Percentiles rank a stretch among this genome's conserved stretches.
These are phyloP conservation scores for Drosophila mauritiana DNA, from an alignment of 1,140 invertebrate genomes.

Conservation along the genomic window DNA sequence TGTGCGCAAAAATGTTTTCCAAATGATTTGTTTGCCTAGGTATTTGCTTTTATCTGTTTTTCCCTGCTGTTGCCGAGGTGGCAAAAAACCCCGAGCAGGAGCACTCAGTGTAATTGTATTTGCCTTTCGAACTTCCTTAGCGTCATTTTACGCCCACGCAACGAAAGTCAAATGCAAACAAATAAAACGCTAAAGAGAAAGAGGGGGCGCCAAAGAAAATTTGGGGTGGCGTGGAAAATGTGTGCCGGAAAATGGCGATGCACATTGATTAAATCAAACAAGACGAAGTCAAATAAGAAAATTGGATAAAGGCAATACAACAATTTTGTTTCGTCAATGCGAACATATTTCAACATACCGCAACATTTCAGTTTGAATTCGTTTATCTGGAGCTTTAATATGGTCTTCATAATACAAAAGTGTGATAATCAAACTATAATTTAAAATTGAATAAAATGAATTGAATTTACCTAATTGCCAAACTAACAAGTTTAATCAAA, in stretches of 20 bases:
- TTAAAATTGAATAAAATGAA: neutral
- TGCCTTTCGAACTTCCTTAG: constrained; percentile 74
- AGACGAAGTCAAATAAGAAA: constrained; percentile 65
- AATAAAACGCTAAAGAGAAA: constrained; percentile 68
- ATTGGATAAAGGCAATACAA: constrained; percentile 66
- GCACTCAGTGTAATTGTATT: constrained; percentile 80
- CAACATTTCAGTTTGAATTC: neutral
- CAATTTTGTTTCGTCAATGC: constrained; percentile 28
- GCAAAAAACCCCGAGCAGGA: constrained; percentile 37
- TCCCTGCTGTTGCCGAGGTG: constrained; percentile 13
- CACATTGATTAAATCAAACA: constrained; percentile 77
- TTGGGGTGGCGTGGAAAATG: constrained; percentile 11
- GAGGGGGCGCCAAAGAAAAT: constrained; percentile 30
- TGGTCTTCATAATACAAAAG: neutral
- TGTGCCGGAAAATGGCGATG: constrained; percentile 40
- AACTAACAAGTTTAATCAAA: neutral
- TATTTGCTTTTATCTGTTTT: constrained; percentile 76
- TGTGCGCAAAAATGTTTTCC: constrained; percentile 75
- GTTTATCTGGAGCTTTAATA: neutral
- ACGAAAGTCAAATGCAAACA: constrained; percentile 77
- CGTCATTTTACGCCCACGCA: constrained; percentile 59
- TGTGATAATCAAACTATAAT: neutral
- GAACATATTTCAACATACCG: constrained; percentile 19
- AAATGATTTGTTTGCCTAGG: constrained; percentile 79
- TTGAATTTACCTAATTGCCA: too few relatives aligned